Evolutionary conservation across 2,113 vertebrate species (phyloP).

Genomic region (Montifringilla adamsi): DNA sequence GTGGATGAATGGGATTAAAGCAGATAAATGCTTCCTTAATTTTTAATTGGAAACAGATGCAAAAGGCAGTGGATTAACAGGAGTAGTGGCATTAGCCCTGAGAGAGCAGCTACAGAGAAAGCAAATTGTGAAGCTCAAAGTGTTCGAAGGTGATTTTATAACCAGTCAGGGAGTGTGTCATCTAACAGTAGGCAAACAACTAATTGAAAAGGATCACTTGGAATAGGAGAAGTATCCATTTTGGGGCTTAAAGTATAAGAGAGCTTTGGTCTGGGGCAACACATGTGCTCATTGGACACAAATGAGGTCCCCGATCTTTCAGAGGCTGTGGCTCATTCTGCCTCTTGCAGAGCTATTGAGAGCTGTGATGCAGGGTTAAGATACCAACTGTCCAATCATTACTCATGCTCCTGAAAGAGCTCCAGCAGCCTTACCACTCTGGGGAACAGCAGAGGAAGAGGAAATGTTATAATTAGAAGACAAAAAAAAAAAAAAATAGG

Average conservation of each 20-base stretch:
- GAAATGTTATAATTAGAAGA: not conserved
- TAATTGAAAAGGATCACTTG: not conserved
- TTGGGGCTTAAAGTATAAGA: not conserved
- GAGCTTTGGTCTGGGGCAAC: not conserved
- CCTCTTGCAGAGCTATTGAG: not conserved
- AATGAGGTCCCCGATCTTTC: not conserved
- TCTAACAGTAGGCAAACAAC: not conserved
- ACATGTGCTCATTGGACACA: not conserved
- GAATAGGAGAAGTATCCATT: not conserved
- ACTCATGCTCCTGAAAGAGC: not conserved
- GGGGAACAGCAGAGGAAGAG: not conserved
- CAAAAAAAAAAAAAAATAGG: not conserved
- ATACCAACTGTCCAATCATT: not conserved
- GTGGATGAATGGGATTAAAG: not conserved
- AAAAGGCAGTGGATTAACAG: slow-evolving; percentile 8
- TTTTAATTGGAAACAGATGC: slow-evolving; percentile 26
- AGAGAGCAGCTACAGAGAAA: not conserved
- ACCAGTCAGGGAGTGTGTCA: not conserved
- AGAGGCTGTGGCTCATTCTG: not conserved
- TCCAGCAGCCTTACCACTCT: not conserved
- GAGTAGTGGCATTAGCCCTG: not conserved
- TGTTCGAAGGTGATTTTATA: not conserved
- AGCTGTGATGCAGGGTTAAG: not conserved
- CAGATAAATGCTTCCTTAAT: not conserved
- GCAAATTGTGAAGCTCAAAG: not conserved